These are phyloP conservation scores for Drosophila asahinai DNA, from an alignment of 1,140 invertebrate genomes.

Conservation along the genomic window DNA sequence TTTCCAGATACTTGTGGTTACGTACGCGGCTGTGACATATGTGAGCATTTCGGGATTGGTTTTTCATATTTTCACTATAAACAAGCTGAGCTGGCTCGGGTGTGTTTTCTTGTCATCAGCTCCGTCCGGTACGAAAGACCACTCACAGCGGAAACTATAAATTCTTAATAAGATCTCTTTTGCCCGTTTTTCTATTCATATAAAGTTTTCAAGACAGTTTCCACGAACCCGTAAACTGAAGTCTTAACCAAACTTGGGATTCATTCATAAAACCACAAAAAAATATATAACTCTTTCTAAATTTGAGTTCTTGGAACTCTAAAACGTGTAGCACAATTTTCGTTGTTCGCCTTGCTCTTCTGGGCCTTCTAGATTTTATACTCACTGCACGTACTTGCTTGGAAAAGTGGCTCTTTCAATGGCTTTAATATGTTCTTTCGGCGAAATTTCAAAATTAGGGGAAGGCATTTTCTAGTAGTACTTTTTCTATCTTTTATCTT, in stretches of 20 bases:
- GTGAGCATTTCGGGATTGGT: slow-evolving; percentile 54
- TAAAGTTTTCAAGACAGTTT: slow-evolving; percentile 43
- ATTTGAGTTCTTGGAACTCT: slow-evolving; percentile 59
- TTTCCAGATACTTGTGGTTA: slow-evolving; percentile 43
- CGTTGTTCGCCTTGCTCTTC: slow-evolving; percentile 28
- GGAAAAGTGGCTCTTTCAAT: slow-evolving; percentile 57
- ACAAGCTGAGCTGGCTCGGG: slow-evolving; percentile 23
- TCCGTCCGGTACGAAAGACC: slow-evolving; percentile 51
- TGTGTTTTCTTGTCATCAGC: slow-evolving; percentile 44
- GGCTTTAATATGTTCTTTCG: slow-evolving; percentile 51
- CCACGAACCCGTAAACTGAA: slow-evolving; percentile 46
- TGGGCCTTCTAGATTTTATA: slow-evolving; percentile 22
- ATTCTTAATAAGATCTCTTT: slow-evolving; percentile 65
- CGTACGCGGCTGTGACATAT: slow-evolving; percentile 49
- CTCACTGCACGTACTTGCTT: slow-evolving; percentile 61
- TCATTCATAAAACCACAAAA: slow-evolving; percentile 65
- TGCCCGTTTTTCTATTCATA: slow-evolving; percentile 42
- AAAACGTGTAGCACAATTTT: slow-evolving; percentile 65
- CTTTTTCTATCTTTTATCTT: slow-evolving; percentile 43
- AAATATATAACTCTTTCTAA: slow-evolving; percentile 70
- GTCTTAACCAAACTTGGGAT: slow-evolving; percentile 13
- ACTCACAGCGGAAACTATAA: slow-evolving; percentile 66
- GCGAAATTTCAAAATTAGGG: slow-evolving; percentile 57
- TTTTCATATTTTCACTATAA: slow-evolving; percentile 64
- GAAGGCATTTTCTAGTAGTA: slow-evolving; percentile 53